Conservation (phyloP, 2,888 invertebrate species). For the Sarcophaga carnaria region DNA sequence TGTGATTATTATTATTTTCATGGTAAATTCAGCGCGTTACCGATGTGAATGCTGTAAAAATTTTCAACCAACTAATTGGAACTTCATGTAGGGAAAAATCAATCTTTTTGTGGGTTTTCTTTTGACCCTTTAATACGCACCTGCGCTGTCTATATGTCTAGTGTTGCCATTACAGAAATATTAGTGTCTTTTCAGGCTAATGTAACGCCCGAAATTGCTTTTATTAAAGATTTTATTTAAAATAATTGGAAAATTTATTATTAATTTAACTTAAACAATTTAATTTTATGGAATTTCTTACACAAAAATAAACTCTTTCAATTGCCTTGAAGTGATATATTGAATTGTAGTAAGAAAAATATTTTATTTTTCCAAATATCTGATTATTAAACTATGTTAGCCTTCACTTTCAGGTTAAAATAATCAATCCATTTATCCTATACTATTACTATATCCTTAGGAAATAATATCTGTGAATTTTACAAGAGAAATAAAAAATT, state of each 20-base stretch:
- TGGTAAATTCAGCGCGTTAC: constrained; percentile 60
- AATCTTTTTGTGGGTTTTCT: constrained; percentile 75
- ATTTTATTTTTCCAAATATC: too few species aligned
- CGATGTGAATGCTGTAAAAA: constrained; percentile 67
- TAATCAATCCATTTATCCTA: too few species aligned
- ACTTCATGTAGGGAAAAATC: constrained; percentile 75
- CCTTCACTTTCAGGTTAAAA: too few species aligned
- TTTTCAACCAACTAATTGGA: constrained; percentile 72
- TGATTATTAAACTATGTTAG: too few species aligned
- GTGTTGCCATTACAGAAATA: not conserved
- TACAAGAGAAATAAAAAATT: too few species aligned
- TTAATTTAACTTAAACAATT: too few species aligned
- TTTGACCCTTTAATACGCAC: constrained; percentile 63
- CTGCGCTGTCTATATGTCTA: constrained; percentile 51
- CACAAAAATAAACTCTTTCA: too few species aligned
- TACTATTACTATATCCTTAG: too few species aligned
- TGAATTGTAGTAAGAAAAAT: too few species aligned
- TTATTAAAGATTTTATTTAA: not conserved
- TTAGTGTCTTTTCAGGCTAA: not conserved
- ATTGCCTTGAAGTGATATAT: too few species aligned
- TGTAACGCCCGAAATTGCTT: not conserved
- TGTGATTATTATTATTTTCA: constrained; percentile 51
- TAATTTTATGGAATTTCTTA: too few species aligned
- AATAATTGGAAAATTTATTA: not conserved
- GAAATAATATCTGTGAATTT: too few species aligned